These are phyloP conservation scores for Gastracanthus pulcherrimus DNA, from an alignment of 2,888 invertebrate species.

Conservation along the genomic window DNA sequence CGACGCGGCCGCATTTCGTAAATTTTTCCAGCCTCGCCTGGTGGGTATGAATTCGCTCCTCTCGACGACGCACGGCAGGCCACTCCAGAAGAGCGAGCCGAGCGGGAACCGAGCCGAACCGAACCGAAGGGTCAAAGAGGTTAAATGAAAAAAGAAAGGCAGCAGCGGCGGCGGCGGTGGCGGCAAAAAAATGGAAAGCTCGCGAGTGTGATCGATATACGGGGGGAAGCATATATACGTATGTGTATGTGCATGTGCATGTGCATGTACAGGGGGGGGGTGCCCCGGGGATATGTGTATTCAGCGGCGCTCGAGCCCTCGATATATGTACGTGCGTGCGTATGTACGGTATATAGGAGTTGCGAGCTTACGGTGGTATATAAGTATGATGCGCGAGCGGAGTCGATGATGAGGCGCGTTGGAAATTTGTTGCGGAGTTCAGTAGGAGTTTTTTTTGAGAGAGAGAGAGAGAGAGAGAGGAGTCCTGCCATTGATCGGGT, in stretches of 20 bases:
- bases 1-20: constrained; percentile 12
- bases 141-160: constrained; percentile 67
- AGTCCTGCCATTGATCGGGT: too few relatives aligned
- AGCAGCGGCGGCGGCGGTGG: constrained; percentile 57
- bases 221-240: not conserved
- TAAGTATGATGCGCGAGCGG: constrained; percentile 17
- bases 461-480: too few relatives aligned
- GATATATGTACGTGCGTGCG: too few relatives aligned
- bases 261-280: too few relatives aligned
- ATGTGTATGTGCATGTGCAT: constrained; percentile 15
- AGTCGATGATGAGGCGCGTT: constrained; percentile 22
- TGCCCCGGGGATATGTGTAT: constrained; percentile 18
- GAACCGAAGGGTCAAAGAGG: constrained; percentile 66
- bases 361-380: too few relatives aligned
- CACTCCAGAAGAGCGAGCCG: not conserved
- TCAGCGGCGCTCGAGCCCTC: constrained; percentile 5
- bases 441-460: constrained; percentile 40
- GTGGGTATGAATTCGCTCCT: constrained; percentile 57
- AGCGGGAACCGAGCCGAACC: constrained; percentile 70
- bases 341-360: too few relatives aligned
- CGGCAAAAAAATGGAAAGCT: constrained; percentile 61
- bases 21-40: constrained; percentile 30
- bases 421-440: constrained; percentile 32
- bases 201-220: constrained; percentile 59
- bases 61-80: not conserved